Percentiles rank a stretch among this genome's conserved stretches.
These are phyloP conservation scores for Calycopis cecrops DNA, from an alignment of 1,140 invertebrate genomes.

Conservation along the genomic window DNA sequence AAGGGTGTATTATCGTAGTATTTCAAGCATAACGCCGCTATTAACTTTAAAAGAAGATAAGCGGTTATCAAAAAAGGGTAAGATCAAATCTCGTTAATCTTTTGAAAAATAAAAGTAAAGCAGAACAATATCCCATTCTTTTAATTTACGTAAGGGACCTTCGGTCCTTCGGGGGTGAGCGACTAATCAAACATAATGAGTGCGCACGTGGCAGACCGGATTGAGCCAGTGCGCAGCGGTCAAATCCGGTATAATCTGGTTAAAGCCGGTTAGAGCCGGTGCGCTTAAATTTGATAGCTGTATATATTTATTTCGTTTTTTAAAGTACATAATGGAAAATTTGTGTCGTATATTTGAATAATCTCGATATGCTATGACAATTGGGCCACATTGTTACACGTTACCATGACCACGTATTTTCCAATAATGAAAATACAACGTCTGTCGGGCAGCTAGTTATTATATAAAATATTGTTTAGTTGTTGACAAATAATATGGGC, in stretches of 20 bases:
- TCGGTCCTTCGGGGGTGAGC: neutral
- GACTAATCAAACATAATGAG: neutral
- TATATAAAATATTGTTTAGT: no score
- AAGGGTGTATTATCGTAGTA: no score
- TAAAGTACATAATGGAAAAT: no score
- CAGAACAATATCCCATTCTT: conserved; percentile 2
- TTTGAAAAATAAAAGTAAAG: conserved; percentile 9
- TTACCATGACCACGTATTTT: no score
- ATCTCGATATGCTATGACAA: no score
- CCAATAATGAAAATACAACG: no score
- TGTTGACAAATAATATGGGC: no score
- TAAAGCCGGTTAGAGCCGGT: conserved; percentile 13
- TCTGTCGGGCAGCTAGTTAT: no score
- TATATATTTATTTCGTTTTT: no score
- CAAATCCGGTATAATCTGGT: conserved; percentile 20
- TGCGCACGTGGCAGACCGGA: neutral
- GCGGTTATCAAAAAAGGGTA: conserved; percentile 1
- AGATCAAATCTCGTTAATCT: neutral
- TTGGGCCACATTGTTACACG: no score
- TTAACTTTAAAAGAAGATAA: neutral
- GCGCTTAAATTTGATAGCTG: conserved; percentile 4
- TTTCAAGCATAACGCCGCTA: no score
- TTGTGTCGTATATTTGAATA: no score
- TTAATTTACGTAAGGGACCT: conserved; percentile 5
- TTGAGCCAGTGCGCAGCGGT: neutral